These are phyloP conservation scores for Hesperia comma DNA, from an alignment of 2,888 invertebrate species.

Conservation along the genomic window DNA sequence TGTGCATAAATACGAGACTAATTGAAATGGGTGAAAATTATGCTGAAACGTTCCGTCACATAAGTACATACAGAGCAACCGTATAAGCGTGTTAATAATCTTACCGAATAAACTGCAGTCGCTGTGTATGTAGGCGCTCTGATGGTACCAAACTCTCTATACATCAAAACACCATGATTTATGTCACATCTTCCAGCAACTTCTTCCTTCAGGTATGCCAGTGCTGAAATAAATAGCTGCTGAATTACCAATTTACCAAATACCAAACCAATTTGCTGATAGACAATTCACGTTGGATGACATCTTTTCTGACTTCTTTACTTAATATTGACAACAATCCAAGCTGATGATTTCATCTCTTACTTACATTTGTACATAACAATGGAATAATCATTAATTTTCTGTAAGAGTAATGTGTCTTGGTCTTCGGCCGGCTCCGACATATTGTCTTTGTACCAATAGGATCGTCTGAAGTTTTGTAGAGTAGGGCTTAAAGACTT, in stretches of 20 bases:
- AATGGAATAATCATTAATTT: constrained; percentile 35
- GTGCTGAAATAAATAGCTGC: constrained; percentile 20
- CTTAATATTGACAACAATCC: no score
- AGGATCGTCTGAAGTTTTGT: constrained; percentile 3
- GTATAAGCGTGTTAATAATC: no score
- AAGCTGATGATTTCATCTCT: no score
- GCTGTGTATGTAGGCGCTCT: constrained; percentile 32
- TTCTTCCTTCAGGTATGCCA: constrained; percentile 33
- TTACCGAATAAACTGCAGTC: constrained; percentile 39
- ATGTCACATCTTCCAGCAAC: constrained; percentile 33
- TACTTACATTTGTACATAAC: constrained; percentile 35
- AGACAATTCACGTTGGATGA: no score
- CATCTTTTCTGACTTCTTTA: no score
- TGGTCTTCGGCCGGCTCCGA: constrained; percentile 12
- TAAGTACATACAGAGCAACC: no score
- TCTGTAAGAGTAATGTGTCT: constrained; percentile 12
- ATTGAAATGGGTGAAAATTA: no score
- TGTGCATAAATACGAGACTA: no score
- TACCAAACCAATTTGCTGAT: no score
- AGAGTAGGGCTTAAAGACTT: not conserved
- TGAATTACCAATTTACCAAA: no score
- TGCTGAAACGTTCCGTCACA: no score
- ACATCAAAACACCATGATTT: constrained; percentile 38
- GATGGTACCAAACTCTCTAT: constrained; percentile 40
- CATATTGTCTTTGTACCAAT: constrained; percentile 11